Conservation (phyloP, 2,888 invertebrate species). For the Diadegma fenestrale region DNA sequence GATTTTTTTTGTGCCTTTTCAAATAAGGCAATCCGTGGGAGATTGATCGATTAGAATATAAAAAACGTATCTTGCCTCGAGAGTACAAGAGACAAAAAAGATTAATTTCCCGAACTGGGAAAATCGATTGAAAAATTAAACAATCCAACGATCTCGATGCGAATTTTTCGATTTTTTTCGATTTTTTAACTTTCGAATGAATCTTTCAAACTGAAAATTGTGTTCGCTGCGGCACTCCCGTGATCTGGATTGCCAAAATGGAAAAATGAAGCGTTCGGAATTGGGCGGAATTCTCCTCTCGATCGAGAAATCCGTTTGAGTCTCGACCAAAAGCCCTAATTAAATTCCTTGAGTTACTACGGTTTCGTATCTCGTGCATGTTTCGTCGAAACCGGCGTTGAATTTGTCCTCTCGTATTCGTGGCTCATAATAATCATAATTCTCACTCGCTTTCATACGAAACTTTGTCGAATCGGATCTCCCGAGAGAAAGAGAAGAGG, state of each 20-base stretch:
- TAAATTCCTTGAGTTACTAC: slow-evolving; percentile 73
- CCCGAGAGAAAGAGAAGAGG: slow-evolving; percentile 27
- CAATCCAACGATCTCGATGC: background rate
- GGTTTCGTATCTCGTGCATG: slow-evolving; percentile 70
- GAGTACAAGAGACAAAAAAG: slow-evolving; percentile 2
- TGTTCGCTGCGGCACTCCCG: background rate
- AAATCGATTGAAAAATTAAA: background rate
- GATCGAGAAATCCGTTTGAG: slow-evolving; percentile 41
- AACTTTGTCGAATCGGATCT: slow-evolving; percentile 60
- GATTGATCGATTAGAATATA: background rate
- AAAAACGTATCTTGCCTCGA: background rate
- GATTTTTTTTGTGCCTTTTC: slow-evolving; percentile 10
- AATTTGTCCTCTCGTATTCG: slow-evolving; percentile 35
- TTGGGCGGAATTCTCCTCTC: slow-evolving; percentile 10
- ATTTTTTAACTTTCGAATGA: background rate
- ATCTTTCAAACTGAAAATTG: background rate
- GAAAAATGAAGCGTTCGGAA: background rate
- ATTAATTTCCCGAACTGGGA: background rate
- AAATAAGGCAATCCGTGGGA: background rate
- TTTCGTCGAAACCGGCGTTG: slow-evolving; percentile 60
- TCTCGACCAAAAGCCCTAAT: slow-evolving; percentile 67
- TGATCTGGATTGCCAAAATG: background rate
- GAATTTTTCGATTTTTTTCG: no score
- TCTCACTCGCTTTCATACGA: slow-evolving; percentile 19
- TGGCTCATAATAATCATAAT: slow-evolving; percentile 48